These are phyloP conservation scores for Epinephelus fuscoguttatus DNA, from an alignment of 2,113 vertebrate species.

Conservation along the genomic window DNA sequence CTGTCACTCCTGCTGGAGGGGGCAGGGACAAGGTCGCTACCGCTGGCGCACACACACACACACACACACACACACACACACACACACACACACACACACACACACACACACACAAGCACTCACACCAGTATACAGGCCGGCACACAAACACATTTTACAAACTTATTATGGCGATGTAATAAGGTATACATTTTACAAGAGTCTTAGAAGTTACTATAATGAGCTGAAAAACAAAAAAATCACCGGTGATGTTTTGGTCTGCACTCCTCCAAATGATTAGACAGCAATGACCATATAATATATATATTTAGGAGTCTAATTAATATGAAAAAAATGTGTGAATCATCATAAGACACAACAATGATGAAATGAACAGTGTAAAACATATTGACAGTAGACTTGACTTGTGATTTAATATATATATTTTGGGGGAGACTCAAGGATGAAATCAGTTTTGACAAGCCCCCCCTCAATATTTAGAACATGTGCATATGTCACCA, in stretches of 20 bases:
- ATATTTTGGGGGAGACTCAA: neutral
- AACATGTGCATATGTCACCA: too few relatives aligned
- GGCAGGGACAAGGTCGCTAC: constrained; percentile 71
- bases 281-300: neutral
- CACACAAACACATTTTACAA: constrained; percentile 12
- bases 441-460: neutral
- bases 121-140: constrained; percentile 18
- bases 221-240: neutral
- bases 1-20: constrained; percentile 79
- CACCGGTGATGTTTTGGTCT: neutral
- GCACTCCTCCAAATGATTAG: neutral
- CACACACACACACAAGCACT: constrained; percentile 41
- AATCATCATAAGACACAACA: neutral
- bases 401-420: neutral
- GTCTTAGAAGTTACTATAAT: constrained; percentile 3
- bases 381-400: neutral
- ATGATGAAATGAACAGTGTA: neutral
- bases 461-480: too few relatives aligned
- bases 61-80: constrained; percentile 37
- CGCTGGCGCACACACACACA: constrained; percentile 45
- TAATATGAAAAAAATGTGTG: neutral
- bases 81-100: constrained; percentile 39
- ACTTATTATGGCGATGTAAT: neutral
- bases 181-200: constrained; percentile 12
- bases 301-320: neutral